Evolutionary conservation across 53 echinoderm and acorn worm species (phyloP).

Genomic region (Paracentrotus lividus): DNA sequence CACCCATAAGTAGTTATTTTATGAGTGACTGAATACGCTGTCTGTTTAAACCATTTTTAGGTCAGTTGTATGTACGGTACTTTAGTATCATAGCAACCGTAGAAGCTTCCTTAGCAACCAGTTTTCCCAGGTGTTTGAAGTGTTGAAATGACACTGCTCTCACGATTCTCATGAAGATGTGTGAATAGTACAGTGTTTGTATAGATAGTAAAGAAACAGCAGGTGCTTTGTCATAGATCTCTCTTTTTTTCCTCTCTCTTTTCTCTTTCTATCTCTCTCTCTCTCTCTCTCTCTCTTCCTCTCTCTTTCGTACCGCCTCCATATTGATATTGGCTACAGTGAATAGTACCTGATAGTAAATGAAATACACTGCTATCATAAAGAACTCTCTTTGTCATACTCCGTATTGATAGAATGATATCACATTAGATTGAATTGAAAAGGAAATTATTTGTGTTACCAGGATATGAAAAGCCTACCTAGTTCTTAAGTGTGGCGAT

Average conservation of each 20-base stretch:
- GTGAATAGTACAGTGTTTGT: neutral
- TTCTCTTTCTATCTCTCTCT: neutral
- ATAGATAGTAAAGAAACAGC: conserved; percentile 30
- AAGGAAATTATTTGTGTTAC: neutral
- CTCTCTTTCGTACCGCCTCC: neutral
- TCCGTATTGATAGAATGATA: no score
- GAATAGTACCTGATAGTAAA: no score
- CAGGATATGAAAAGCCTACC: no score
- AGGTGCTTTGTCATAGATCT: neutral
- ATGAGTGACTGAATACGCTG: neutral
- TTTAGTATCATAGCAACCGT: conserved; percentile 34
- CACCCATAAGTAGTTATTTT: neutral
- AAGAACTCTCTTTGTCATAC: no score
- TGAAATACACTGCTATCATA: no score
- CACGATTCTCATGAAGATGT: neutral
- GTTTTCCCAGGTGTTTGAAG: neutral
- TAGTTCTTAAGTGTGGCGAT: no score
- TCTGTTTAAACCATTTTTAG: neutral
- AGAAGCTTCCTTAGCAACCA: conserved; percentile 61
- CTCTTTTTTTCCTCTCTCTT: no score
- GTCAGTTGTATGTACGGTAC: neutral
- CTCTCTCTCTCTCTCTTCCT: neutral
- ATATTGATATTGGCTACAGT: no score
- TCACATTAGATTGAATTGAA: no score
- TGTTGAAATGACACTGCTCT: neutral